Evolutionary conservation across 1,140 invertebrate species (phyloP).

Genomic region (Drosophila melanica): DNA sequence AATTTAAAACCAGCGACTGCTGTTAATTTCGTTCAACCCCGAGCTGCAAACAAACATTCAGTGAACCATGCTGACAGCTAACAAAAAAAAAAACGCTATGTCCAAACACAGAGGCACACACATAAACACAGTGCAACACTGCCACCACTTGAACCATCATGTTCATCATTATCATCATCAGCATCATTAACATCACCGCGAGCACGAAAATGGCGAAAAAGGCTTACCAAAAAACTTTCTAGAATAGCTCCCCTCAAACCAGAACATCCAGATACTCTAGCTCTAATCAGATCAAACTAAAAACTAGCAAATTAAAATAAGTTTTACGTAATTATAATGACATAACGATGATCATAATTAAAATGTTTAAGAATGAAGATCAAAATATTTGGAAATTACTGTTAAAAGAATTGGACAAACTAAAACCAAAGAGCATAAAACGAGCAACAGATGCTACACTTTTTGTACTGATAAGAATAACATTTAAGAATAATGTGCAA

Average conservation of each 20-base stretch:
- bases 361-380: neutral
- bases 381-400: neutral
- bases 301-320: neutral
- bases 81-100: constrained; percentile 14
- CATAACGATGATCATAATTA: too few species aligned
- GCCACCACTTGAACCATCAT: neutral
- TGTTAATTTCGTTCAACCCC: constrained; percentile 6
- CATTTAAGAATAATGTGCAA: neutral
- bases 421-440: too few species aligned
- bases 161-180: neutral
- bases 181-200: neutral
- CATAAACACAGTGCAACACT: neutral
- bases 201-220: constrained; percentile 27
- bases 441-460: too few species aligned
- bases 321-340: too few species aligned
- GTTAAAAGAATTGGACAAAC: too few species aligned
- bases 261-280: constrained; percentile 15
- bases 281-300: neutral
- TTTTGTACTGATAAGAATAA: neutral
- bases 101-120: constrained; percentile 6
- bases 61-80: neutral
- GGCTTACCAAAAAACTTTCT: constrained; percentile 25
- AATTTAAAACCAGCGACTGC: neutral
- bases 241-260: neutral
- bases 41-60: constrained; percentile 9